Evolutionary conservation across 2,888 invertebrate genomes (phyloP), one percentile per base, ranked within the genome.

Genomic region (Anodontia alba): DNA sequence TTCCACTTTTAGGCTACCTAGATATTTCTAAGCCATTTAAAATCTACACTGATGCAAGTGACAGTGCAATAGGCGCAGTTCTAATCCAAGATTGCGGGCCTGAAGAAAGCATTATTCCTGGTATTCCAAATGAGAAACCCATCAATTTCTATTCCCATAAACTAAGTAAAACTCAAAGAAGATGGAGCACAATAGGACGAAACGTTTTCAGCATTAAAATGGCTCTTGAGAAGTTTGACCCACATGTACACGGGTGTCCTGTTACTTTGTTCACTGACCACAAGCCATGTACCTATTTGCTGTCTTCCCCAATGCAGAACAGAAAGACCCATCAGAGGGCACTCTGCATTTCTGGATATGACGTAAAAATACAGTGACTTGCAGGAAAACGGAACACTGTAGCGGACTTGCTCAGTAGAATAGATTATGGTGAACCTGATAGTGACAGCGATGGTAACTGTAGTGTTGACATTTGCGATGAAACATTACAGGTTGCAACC

Each of bases 171-270:
- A n/a, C n/a, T n/a, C n/a, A n/a, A n/a, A n/a, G n/a, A n/a, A n/a
- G n/a, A n/a, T n/a, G n/a, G n/a, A n/a, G n/a, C n/a, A n/a, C n/a
- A n/a, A n/a, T n/a, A n/a, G n/a, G n/a, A n/a, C n/a, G n/a, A n/a
- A n/a, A 79, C 23, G 31, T 51, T 0, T 80, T 80, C 49, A 54
- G 73, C 1, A 73, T 79, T 3, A 75, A 76, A 51, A 46, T 62
- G 36, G 43, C 66, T 8, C 26, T 73, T 17, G 73, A 62, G 10
- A 57, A 57, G 5, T 42, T 83, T 7, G 70, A 76, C 1, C 29
- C 38, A 0, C 62, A 66, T 20, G 23, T 73, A 8, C 42, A n/a
- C n/a, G n/a, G n/a, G n/a, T n/a, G n/a, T n/a, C n/a, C n/a, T n/a
- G n/a, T n/a, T n/a, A n/a, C n/a, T n/a, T n/a, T n/a, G n/a, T n/a